A percentile compares a stretch with the other conserved stretches of the same genome.
Evolutionary conservation across 2,113 vertebrate species (phyloP).

Genomic region (Procavia capensis): DNA sequence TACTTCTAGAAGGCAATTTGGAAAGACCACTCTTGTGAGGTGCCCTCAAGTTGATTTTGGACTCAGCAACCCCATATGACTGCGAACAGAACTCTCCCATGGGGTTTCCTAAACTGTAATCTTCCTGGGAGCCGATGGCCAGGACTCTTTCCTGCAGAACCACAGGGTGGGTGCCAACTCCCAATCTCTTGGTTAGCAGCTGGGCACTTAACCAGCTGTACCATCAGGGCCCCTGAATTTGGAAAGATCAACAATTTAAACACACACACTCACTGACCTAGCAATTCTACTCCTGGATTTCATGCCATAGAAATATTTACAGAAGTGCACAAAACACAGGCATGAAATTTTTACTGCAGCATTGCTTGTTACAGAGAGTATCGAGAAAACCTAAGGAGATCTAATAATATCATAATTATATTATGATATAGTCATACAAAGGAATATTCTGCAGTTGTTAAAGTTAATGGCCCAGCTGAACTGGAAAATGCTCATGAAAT

Average conservation of each 20-base stretch:
- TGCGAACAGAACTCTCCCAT: not conserved
- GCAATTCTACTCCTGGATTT: not conserved
- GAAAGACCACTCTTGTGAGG: not conserved
- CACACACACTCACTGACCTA: not conserved
- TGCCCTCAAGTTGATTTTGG: not conserved
- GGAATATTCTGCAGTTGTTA: not conserved
- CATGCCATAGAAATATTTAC: not conserved
- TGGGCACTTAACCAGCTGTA: not conserved
- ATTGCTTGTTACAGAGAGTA: not conserved
- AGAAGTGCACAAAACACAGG: not conserved
- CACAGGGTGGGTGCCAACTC: not conserved
- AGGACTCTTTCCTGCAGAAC: not conserved
- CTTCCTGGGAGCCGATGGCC: not conserved
- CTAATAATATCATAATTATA: not conserved
- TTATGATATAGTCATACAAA: not conserved
- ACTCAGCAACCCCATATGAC: not conserved
- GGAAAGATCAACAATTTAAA: not conserved
- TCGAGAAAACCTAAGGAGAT: not conserved
- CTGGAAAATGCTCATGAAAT: not conserved
- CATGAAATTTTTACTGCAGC: not conserved
- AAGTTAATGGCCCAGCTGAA: not conserved
- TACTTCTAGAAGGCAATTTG: not conserved
- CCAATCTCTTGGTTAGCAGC: not conserved
- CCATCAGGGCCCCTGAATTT: not conserved
- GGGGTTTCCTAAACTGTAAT: not conserved